Evolutionary conservation across 2,888 invertebrate genomes (phyloP).

Genomic region (Heliconius charithonia): DNA sequence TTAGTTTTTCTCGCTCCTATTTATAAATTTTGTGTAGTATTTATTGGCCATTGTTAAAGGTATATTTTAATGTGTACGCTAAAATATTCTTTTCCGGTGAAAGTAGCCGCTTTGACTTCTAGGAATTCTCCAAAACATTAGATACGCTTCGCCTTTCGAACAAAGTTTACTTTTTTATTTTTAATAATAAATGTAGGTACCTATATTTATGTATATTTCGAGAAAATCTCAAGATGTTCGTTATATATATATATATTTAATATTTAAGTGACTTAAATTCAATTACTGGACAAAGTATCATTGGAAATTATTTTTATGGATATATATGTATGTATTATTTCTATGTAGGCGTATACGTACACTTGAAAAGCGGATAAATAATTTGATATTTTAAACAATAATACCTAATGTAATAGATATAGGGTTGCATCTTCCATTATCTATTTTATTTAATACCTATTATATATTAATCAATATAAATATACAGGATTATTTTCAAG

Average conservation of each 20-base stretch:
- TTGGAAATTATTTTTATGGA: too few relatives aligned
- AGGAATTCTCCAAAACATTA: slow-evolving; percentile 11
- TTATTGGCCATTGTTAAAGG: slow-evolving; percentile 3
- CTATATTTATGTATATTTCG: not conserved
- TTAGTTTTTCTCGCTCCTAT: not conserved
- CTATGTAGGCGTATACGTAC: too few relatives aligned
- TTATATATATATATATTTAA: not conserved
- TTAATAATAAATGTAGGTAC: not conserved
- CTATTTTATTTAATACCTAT: not conserved
- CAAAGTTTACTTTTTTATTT: not conserved
- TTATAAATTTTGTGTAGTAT: not conserved
- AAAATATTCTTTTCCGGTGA: slow-evolving; percentile 18
- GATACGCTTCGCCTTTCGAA: slow-evolving; percentile 3
- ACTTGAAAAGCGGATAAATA: not conserved
- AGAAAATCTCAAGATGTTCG: not conserved
- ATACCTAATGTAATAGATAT: not conserved
- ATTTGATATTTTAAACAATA: not conserved
- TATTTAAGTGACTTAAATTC: too few relatives aligned
- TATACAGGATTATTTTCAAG: not conserved
- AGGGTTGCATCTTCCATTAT: not conserved
- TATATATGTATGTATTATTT: not conserved
- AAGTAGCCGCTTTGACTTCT: slow-evolving; percentile 16
- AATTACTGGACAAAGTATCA: too few relatives aligned
- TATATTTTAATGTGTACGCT: slow-evolving; percentile 1
- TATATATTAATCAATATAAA: not conserved